These are phyloP conservation scores for Tuberolachnus salignus DNA, from an alignment of 2,888 invertebrate genomes.

Conservation along the genomic window DNA sequence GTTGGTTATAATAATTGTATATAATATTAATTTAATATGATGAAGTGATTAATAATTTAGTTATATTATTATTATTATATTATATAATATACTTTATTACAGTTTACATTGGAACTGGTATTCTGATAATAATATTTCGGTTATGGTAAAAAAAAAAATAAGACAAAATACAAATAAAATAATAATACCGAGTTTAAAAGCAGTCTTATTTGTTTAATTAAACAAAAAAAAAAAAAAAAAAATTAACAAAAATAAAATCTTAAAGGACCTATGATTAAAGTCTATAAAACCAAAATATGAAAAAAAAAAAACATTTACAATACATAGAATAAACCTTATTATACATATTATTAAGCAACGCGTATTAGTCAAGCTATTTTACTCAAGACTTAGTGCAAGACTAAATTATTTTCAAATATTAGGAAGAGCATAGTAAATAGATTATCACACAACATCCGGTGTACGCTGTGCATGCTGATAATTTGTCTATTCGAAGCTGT, in stretches of 20 bases:
- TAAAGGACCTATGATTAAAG: conserved; percentile 41
- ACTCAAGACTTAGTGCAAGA: conserved; percentile 11
- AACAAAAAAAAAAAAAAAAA: conserved; percentile 52
- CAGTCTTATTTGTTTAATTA: conserved; percentile 56
- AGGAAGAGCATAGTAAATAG: background rate
- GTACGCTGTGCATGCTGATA: background rate
- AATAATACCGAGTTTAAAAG: conserved; percentile 49
- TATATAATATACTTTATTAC: background rate
- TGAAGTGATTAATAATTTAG: conserved; percentile 23
- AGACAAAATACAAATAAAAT: conserved; percentile 31
- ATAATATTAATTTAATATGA: conserved; percentile 11
- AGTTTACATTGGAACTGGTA: background rate
- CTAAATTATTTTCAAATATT: conserved; percentile 24
- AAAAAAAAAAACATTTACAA: conserved; percentile 44
- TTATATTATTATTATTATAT: background rate
- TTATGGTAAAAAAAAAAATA: conserved; percentile 10
- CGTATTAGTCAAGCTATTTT: conserved; percentile 48
- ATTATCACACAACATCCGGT: background rate
- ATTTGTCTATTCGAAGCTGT: conserved; percentile 12
- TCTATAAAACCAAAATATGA: conserved; percentile 48
- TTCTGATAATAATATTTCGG: background rate
- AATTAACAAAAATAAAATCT: conserved; percentile 55
- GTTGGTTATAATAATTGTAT: background rate
- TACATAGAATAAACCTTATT: conserved; percentile 32
- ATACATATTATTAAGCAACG: conserved; percentile 22